phyloP scores from a whole-genome alignment of 2,113 vertebrate species.

The Dicerorhinus sumatrensis region DNA sequence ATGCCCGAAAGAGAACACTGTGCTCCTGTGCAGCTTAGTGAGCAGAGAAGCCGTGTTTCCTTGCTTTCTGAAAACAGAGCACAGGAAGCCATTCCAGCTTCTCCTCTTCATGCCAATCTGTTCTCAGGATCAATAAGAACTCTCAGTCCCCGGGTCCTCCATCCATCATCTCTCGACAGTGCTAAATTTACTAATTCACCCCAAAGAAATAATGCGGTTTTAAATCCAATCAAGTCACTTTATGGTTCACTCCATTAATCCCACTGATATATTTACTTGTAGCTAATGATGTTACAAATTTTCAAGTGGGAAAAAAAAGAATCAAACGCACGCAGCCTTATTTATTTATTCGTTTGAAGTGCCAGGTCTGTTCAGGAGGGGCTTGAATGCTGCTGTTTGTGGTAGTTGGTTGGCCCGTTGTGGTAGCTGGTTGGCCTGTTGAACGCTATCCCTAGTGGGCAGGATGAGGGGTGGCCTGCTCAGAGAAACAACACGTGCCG shows the following conservation, averaged over 20 bases:
- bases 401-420: not conserved
- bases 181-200: conserved; percentile 65
- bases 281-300: conserved; percentile 66
- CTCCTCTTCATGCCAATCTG: not conserved
- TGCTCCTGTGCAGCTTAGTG: rapidly evolving
- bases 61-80: not conserved
- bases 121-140: conserved; percentile 50
- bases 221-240: conserved; percentile 41
- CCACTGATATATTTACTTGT: conserved; percentile 62
- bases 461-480: not conserved
- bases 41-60: not conserved
- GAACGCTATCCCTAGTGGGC: rapidly evolving
- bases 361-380: not conserved
- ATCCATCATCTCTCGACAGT: conserved; percentile 62
- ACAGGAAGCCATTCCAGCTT: not conserved
- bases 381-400: not conserved
- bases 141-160: not conserved
- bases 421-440: not conserved
- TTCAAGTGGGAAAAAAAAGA: not conserved
- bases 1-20: rapidly evolving
- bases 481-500: not conserved
- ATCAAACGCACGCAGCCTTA: not conserved
- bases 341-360: not conserved
- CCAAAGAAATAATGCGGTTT: conserved; percentile 65
- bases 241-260: conserved; percentile 53